Evolutionary conservation across 2,888 invertebrate species (phyloP).

Genomic region (Scotopteryx bipunctaria): DNA sequence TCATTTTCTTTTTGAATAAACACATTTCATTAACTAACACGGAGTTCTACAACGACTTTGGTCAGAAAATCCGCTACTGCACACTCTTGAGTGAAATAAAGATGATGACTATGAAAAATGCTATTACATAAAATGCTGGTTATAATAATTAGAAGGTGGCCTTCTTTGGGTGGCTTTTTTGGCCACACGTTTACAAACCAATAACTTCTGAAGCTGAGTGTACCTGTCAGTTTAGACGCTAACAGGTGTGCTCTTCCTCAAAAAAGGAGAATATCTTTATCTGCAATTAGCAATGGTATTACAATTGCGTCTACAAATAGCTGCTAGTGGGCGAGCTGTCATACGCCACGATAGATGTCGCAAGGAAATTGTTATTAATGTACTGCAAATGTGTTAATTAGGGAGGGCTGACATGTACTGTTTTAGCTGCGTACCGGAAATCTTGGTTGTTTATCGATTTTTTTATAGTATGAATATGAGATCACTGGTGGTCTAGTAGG

Average conservation of each 20-base stretch:
- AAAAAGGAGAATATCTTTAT: slow-evolving; percentile 15
- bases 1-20: no score
- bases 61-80: no score
- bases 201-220: background rate
- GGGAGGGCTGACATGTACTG: slow-evolving; percentile 8
- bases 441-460: background rate
- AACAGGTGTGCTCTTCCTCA: slow-evolving; percentile 13
- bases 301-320: slow-evolving; percentile 34
- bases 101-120: no score
- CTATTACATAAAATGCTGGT: no score
- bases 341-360: slow-evolving; percentile 31
- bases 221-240: background rate
- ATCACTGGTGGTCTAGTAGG: no score
- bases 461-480: no score
- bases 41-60: no score
- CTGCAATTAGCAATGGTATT: slow-evolving; percentile 32
- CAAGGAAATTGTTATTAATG: slow-evolving; percentile 33
- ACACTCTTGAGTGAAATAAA: no score
- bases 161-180: no score
- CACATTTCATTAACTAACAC: no score
- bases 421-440: slow-evolving; percentile 2
- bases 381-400: slow-evolving; percentile 34
- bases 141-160: no score
- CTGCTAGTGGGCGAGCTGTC: slow-evolving; percentile 32
- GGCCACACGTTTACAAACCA: no score